Conservation (phyloP, 2,888 invertebrate species). For the Tetheella fluctuosa region DNA sequence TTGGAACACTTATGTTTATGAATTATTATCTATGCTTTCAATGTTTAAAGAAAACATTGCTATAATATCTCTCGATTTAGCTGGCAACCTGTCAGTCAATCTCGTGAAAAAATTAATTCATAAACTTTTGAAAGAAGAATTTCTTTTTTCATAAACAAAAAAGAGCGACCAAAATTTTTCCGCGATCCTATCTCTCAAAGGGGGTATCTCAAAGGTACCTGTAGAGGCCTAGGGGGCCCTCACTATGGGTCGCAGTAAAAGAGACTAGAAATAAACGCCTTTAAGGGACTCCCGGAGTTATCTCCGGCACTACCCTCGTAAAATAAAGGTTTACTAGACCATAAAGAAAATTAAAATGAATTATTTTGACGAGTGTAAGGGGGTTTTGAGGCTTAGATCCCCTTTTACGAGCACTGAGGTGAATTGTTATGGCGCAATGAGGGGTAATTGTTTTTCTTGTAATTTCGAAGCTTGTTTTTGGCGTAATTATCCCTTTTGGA, state of each 20-base stretch:
- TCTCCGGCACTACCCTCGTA: conserved; percentile 75
- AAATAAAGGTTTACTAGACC: conserved; percentile 83
- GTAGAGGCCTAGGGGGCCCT: conserved; percentile 14
- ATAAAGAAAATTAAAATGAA: conserved; percentile 85
- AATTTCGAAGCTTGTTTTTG: conserved; percentile 43
- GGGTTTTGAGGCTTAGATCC: conserved; percentile 59
- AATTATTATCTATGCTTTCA: background rate
- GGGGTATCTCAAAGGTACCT: conserved; percentile 6
- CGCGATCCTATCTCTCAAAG: background rate
- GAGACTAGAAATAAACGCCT: conserved; percentile 68
- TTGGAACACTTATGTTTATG: too few relatives aligned
- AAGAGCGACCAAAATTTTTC: background rate
- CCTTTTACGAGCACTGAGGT: conserved; percentile 58
- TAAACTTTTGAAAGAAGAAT: background rate
- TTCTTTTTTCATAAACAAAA: background rate
- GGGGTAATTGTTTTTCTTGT: conserved; percentile 69
- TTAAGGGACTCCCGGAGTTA: conserved; percentile 79
- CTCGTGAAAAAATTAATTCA: background rate
- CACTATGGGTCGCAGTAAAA: conserved; percentile 48
- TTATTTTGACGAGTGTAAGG: conserved; percentile 82
- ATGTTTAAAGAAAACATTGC: background rate
- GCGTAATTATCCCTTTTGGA: conserved; percentile 29
- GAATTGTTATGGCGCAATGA: conserved; percentile 71
- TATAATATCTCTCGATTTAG: background rate
- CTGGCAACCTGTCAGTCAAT: conserved; percentile 4